Evolutionary conservation across 2,113 vertebrate genomes (phyloP), one percentile per base, ranked within the genome.

Genomic region (Colaptes auratus): DNA sequence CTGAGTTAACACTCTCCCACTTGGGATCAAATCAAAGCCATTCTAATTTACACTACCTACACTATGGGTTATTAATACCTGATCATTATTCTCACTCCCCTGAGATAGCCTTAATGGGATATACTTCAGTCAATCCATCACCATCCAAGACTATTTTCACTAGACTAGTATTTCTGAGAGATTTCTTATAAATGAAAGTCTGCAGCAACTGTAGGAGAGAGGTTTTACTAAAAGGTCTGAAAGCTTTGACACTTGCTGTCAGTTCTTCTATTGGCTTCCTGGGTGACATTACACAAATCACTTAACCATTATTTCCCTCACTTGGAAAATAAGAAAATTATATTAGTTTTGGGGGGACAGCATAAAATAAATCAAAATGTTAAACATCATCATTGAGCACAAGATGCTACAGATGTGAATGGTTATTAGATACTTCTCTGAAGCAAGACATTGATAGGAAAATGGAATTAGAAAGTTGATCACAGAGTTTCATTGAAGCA

Each of bases 131-230:
- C 63, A 90, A 20, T 17, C 17, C 35, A 70, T 15, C 56, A 79
- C 21, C 1, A 0, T 28, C 28, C 6, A 15, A 35, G 25, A 53
- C 8, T 28, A 21, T n/a, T 69, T 67, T 53, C 20, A 66, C 31
- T 33, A 31, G 70, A 67, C 35, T 23, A 52, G 33, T 42, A 44
- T 36, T 82, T 86, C 24, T 30, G 16, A 50, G 9, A 53, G 27
- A 46, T 42, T 61, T 71, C 10, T 36, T 84, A 24, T 61, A 72
- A 76, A 80, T 6, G 8, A 20, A 18, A 71, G 36, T 36, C 33
- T 44, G 27, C 0, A 1, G 21, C 61, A 71, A 71, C 3, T 2
- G 1, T 20, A 33, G 39, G 56, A 71, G 20, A 65, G 25, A 0
- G 1, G 46, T 36, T 82, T 79, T 76, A 39, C 17, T 66, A 25